phyloP scores from a whole-genome alignment of 1,140 invertebrate species.

The Nylanderia fulva region DNA sequence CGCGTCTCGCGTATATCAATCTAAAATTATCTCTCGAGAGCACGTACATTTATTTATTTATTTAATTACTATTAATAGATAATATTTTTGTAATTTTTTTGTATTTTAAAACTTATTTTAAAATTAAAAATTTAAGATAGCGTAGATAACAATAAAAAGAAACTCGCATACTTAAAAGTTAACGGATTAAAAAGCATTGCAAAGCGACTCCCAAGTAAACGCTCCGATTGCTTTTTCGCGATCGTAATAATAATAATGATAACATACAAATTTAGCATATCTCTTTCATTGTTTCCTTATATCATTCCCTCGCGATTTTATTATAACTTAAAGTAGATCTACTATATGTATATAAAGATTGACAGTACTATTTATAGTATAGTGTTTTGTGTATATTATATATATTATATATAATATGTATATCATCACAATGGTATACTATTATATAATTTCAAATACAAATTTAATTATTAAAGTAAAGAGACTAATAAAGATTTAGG shows the following conservation, averaged over 20 bases:
- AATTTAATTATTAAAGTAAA: slow-evolving; percentile 5
- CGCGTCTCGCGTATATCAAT: background rate
- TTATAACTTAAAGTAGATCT: background rate
- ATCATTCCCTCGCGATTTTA: background rate
- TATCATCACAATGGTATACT: background rate
- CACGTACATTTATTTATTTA: background rate
- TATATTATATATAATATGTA: background rate
- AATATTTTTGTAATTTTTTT: background rate
- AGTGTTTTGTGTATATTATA: background rate
- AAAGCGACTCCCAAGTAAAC: background rate
- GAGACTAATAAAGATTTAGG: background rate
- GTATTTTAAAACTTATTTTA: slow-evolving; percentile 22
- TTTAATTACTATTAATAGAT: background rate
- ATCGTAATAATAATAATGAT: background rate
- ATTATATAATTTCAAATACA: background rate
- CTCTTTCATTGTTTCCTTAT: background rate
- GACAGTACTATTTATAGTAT: background rate
- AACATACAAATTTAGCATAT: background rate
- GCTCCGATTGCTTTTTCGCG: background rate
- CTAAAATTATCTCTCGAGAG: background rate
- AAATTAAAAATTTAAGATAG: slow-evolving; percentile 10
- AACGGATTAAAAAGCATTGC: background rate
- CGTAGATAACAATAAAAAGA: background rate
- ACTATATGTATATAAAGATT: background rate
- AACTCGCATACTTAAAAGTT: background rate